phyloP scores from a whole-genome alignment of 2,888 invertebrate genomes.

The Calameuta filiformis region DNA sequence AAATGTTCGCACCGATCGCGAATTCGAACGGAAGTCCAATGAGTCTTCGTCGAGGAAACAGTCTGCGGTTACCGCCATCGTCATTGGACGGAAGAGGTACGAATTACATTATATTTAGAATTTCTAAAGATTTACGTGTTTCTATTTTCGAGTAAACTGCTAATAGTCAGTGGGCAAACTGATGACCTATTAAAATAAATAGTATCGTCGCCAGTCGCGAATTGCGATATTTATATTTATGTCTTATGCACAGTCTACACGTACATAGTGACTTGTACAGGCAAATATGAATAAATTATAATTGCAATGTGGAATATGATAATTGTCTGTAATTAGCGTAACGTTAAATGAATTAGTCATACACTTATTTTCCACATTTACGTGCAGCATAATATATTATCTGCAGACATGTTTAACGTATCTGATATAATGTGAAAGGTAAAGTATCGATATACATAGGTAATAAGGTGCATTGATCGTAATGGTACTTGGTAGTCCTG shows the following conservation, averaged over 20 bases:
- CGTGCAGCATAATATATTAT: background rate
- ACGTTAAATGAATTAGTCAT: background rate
- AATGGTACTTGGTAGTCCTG: background rate
- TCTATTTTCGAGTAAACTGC: background rate
- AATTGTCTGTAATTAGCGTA: background rate
- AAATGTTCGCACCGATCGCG: constrained; percentile 6
- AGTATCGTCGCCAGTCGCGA: background rate
- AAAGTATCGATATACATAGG: background rate
- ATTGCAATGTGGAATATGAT: background rate
- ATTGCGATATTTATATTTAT: background rate
- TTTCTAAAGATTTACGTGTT: background rate
- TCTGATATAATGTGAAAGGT: background rate
- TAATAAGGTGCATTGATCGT: background rate
- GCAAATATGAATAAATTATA: background rate
- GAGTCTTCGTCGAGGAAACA: constrained; percentile 31
- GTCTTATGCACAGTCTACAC: background rate
- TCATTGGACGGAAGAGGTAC: background rate
- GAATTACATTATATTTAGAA: background rate
- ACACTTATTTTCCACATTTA: background rate
- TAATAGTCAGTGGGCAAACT: background rate
- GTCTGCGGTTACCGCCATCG: constrained; percentile 32
- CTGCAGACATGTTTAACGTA: background rate
- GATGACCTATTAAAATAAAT: background rate
- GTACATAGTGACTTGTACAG: background rate
- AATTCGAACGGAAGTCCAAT: constrained; percentile 10